A percentile compares a stretch with the other conserved stretches of the same genome.
phyloP scores from a whole-genome alignment of 1,140 invertebrate genomes.

The Odontomachus brunneus region DNA sequence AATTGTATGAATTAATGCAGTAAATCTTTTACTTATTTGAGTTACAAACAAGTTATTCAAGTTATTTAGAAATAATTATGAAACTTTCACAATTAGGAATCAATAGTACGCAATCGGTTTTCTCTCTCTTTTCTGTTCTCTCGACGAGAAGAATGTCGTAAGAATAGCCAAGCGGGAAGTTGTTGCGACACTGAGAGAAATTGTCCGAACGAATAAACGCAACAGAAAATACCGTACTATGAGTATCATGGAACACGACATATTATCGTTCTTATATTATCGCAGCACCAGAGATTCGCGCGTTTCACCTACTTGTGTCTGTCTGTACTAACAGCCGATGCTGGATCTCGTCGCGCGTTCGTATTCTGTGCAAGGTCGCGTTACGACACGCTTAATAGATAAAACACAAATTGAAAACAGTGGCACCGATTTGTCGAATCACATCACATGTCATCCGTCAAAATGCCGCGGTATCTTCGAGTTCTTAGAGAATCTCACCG shows the following conservation, averaged over 20 bases:
- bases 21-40: too few relatives aligned
- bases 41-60: too few relatives aligned
- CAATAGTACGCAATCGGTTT: too few relatives aligned
- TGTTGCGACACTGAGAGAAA: too few relatives aligned
- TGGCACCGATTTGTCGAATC: not conserved
- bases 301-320: slow-evolving; percentile 21
- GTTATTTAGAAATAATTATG: too few relatives aligned
- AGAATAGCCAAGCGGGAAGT: too few relatives aligned
- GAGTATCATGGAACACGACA: not conserved
- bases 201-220: not conserved
- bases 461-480: not conserved
- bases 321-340: not conserved
- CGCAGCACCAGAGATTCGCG: not conserved
- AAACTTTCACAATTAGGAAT: too few relatives aligned
- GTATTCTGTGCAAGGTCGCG: not conserved
- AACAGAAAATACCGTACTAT: not conserved
- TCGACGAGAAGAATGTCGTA: too few relatives aligned
- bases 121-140: too few relatives aligned
- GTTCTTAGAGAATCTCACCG: not conserved
- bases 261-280: not conserved
- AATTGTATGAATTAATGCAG: too few relatives aligned
- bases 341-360: slow-evolving; percentile 7
- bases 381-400: too few relatives aligned
- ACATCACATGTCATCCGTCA: not conserved
- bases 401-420: too few relatives aligned